Evolutionary conservation across 1,140 invertebrate species (phyloP).

Genomic region (Antheraea mylitta): DNA sequence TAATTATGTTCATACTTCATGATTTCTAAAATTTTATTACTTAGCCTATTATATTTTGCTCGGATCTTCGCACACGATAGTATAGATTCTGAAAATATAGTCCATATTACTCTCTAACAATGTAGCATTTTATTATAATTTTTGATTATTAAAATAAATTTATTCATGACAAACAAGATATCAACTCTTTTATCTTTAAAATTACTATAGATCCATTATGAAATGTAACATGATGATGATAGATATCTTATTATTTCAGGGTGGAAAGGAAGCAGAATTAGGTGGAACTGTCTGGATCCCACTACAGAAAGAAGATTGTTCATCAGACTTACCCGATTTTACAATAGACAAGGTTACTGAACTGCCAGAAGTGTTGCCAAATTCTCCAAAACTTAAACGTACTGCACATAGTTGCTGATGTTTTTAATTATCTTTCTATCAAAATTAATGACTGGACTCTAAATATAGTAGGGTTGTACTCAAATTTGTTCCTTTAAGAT

Average conservation of each 20-base stretch:
- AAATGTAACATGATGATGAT: too few species aligned
- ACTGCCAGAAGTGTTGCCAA: slow-evolving; percentile 67
- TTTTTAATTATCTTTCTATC: slow-evolving; percentile 7
- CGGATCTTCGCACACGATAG: too few species aligned
- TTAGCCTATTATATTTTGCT: too few species aligned
- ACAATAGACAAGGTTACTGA: slow-evolving; percentile 74
- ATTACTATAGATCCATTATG: too few species aligned
- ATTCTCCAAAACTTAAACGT: slow-evolving; percentile 58
- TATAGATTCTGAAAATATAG: too few species aligned
- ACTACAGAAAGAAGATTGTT: slow-evolving; percentile 65
- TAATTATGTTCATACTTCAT: too few species aligned
- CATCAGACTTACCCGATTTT: slow-evolving; percentile 69
- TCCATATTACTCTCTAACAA: too few species aligned
- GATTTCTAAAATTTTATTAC: too few species aligned
- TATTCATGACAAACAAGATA: too few species aligned
- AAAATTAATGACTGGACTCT: slow-evolving; percentile 8
- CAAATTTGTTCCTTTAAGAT: background rate
- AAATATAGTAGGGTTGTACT: background rate
- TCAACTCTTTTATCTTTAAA: too few species aligned
- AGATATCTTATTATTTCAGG: slow-evolving; percentile 59
- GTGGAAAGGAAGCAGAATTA: slow-evolving; percentile 86
- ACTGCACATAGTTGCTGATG: slow-evolving; percentile 37
- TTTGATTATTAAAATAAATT: too few species aligned
- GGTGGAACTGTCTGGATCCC: slow-evolving; percentile 90
- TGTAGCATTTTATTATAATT: too few species aligned